Base-by-base conservation (phyloP, 1,140 invertebrate species). In the silkworm (Bombyx mori) region DNA sequence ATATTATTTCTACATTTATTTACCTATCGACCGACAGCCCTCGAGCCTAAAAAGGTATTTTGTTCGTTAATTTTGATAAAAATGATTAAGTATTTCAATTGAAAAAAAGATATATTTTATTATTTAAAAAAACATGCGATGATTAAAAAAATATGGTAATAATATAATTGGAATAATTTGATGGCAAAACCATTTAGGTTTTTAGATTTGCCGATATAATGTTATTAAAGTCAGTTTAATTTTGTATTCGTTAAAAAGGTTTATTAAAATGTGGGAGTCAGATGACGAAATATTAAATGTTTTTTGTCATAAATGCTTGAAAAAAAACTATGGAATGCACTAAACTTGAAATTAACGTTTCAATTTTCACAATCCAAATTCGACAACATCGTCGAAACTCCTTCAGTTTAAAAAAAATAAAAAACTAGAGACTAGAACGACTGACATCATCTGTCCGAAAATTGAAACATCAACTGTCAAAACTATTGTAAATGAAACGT, bases 11-110 rank as follows among this genome's bases (percentile, higher is more conserved):
- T 35, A 51, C 50, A 9, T 51, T 6, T 51, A 51, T 64, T 56
- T 78, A 77, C 76, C 74, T 78, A 79, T 73, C 71, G 71, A 70
- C 66, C 69, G 65, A 71, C 66, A 62, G 69, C 72, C 58, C 64
- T 69, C 57, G 64, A 64, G 62, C 67, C 72, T 80, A 35, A 35
- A 35, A 35, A 35, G 26, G 26, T 35, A 35, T 35, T 35, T 35
- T 35, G 26, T 35, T 35, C 4, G 26, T 35, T 35, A 35, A 35
- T 35, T 35, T 35, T 35, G 4, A 35, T 35, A 35, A 35, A 35
- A 35, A 35, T 5, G 2, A 35, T 35, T 18, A 18, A 18, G 12
- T 35, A 35, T 35, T 35, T 3, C 2, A 35, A 35, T 35, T 35
- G 26, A 35, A 35, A 35, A 35, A 35, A 35, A 35, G 12, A 18